Percentiles rank a stretch among this genome's conserved stretches.
Conservation (phyloP, 2,888 invertebrate species). For the Nematopogon swammerdamellus region DNA sequence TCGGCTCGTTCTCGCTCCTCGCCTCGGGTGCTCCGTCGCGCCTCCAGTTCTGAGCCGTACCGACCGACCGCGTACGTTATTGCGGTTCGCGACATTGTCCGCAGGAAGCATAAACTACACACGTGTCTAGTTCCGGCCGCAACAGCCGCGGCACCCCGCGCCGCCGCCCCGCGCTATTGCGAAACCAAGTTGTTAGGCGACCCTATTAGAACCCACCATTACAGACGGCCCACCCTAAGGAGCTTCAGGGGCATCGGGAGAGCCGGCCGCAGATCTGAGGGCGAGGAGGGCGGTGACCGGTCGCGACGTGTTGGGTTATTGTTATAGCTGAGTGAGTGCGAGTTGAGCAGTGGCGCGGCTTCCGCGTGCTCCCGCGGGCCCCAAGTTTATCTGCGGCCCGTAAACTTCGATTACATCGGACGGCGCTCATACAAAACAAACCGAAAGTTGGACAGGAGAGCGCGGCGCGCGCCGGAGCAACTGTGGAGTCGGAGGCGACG, state of each 20-base stretch:
- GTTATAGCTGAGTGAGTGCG: background rate
- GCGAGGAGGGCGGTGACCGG: too few relatives aligned
- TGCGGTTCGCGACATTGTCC: too few relatives aligned
- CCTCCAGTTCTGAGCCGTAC: background rate
- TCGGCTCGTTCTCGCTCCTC: conserved; percentile 2
- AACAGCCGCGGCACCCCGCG: background rate
- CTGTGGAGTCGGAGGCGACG: too few relatives aligned
- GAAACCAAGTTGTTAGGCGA: too few relatives aligned
- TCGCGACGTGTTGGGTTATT: background rate
- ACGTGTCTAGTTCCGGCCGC: background rate
- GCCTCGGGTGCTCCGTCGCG: conserved; percentile 2
- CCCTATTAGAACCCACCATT: too few relatives aligned
- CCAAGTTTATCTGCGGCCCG: background rate
- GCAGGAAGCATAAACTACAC: too few relatives aligned
- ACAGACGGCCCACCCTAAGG: too few relatives aligned
- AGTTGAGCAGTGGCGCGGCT: too few relatives aligned
- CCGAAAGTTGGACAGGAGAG: background rate
- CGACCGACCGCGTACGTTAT: background rate
- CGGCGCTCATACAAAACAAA: background rate
- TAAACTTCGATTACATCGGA: background rate
- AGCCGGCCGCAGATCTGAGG: too few relatives aligned
- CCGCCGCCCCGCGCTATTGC: too few relatives aligned
- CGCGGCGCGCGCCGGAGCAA: background rate
- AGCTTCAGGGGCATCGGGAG: too few relatives aligned
- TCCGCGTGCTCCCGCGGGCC: background rate